Base-by-base conservation (phyloP, 2,797 vertebrate genomes). In the Spheniscus humboldti region DNA sequence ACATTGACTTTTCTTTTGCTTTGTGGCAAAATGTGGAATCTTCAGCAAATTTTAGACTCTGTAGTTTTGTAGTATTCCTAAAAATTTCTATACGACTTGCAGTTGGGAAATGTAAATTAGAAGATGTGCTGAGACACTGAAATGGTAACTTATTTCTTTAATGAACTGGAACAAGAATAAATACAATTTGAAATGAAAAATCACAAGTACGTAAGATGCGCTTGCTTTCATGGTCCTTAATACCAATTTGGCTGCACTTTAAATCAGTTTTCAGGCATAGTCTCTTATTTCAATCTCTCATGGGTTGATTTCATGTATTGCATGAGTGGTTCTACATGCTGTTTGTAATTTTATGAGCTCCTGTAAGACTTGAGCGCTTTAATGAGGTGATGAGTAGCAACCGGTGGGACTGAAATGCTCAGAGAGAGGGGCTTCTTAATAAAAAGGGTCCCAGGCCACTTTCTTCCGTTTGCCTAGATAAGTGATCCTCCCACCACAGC, bases 401-500 rank as follows among this genome's bases (percentile, higher is more conserved):
- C 27, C 4, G 7, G 23, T n/a, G 31, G 33, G 60, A 64, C 56
- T 2, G 3, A 81, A 86, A 80, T 28, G 19, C 78, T 75, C 8
- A 11, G 59, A 25, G 60, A 48, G 43, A 55, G 43, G 27, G n/a
- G 5, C 27, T 75, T 5, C 35, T 45, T 75, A 31, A 8, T 74
- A 31, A 19, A 60, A 25, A 48, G 19, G 30, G 17, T 79, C 6
- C 53, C 31, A 18, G 66, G 24, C 25, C 4, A 1, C 31, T 37
- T 45, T 1, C 17, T 77, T 67, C 23, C 5, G 0, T 68, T 28
- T 78, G 48, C 52, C 17, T 12, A 1, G 6, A 13, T 27, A 41
- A 67, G 11, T 15, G n/a, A 22, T 73, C 14, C 18, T 86, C n/a
- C 56, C 24, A 7, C 13, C 0, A 0, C 24, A 17, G 53, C n/a